These are phyloP conservation scores for Heliconius hortense DNA, from an alignment of 2,888 invertebrate genomes.

Conservation along the genomic window DNA sequence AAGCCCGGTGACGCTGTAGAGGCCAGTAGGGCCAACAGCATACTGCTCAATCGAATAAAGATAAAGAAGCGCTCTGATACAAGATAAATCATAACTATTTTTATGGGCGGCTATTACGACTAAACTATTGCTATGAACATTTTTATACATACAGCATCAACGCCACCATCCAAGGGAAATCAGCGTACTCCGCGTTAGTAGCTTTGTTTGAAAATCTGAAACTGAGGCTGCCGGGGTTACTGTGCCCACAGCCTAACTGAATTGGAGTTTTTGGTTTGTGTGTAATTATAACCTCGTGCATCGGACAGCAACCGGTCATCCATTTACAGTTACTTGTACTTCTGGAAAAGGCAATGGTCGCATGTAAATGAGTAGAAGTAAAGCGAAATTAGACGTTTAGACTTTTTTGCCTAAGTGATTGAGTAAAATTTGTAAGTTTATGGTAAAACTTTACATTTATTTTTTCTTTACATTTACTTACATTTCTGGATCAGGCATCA, in stretches of 20 bases:
- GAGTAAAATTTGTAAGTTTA: no score
- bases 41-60: no score
- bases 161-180: constrained; percentile 43
- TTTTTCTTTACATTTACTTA: no score
- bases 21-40: no score
- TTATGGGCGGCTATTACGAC: background rate
- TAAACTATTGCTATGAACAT: no score
- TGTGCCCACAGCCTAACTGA: constrained; percentile 24
- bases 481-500: no score
- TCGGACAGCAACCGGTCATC: background rate
- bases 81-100: background rate
- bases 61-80: no score
- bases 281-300: background rate
- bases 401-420: no score
- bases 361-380: no score
- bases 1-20: no score
- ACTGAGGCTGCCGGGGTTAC: constrained; percentile 17
- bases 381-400: no score
- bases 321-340: background rate
- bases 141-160: constrained; percentile 33
- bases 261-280: background rate
- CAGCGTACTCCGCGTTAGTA: constrained; percentile 40
- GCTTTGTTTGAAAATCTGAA: background rate
- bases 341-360: background rate
- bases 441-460: no score